Base-by-base conservation (phyloP, 2,888 invertebrate genomes). In the Lepidocyrtinus sp. region DNA sequence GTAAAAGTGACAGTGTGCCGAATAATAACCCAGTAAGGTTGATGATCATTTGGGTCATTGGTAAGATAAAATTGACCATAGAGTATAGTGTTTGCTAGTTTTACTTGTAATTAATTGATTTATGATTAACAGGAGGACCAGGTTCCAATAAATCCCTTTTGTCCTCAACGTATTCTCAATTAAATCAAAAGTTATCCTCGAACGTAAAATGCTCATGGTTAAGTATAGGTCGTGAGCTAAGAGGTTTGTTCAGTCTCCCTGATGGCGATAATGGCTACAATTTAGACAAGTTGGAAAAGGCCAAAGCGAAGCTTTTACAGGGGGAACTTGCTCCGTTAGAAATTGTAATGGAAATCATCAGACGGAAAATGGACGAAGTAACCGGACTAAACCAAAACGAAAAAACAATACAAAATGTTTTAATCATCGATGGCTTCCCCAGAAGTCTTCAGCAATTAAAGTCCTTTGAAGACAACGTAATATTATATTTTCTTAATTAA, bases 361-460 rank as follows among this genome's bases (percentile, higher is more conserved):
- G 73, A 22, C 22, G 90, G 0, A 93, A 94, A 26, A 91, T 95
- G 83, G 88, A 87, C 0, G 91, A 89, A 5, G 82, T 87, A 12
- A 74, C 25, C 0, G 15, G 74, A 1, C 22, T 79, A 25, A 69
- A 55, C 21, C 85, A 90, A 50, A 92, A 92, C 5, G 92, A 92
- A 22, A 91, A 91, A 78, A 97, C 98, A 1, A 93, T 72, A 2
- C 81, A 84, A 71, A 78, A 78, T 17, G 69, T 81, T 1, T 68
- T 98, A 78, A 92, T 99, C 76, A 92, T 99, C 74, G 98, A 98
- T 87, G 98, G 98, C 0, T 99, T 95, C 88, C 99, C 99, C 0
- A 90, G 98, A 75, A 96, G 97, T 87, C 90, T 96, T 88, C 92
- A 93, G 67, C 98, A 99, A 90, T 94, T 96, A 85, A 91, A 93